A percentile compares a stretch with the other conserved stretches of the same genome.
These are phyloP conservation scores for Denticeps clupeoides DNA, from an alignment of 2,797 vertebrate genomes.

Conservation along the genomic window DNA sequence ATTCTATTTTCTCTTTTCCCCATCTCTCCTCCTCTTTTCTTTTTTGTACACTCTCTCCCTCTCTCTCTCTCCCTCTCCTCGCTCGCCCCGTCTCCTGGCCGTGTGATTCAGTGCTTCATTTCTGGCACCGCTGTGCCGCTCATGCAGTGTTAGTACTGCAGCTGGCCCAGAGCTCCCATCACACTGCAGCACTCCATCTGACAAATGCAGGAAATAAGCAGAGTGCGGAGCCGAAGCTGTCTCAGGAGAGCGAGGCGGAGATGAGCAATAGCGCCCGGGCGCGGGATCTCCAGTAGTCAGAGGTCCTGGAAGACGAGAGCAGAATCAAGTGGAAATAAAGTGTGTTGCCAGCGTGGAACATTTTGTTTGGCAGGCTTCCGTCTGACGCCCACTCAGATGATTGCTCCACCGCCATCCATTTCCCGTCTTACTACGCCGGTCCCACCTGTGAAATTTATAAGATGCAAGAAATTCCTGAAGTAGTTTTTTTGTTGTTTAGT, in stretches of 20 bases:
- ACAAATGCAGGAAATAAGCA: slow-evolving; percentile 26
- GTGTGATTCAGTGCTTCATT: slow-evolving; percentile 14
- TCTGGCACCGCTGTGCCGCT: slow-evolving; percentile 13
- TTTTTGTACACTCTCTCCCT: slow-evolving; percentile 6
- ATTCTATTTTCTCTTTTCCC: slow-evolving; percentile 1
- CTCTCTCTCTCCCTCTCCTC: slow-evolving; percentile 5
- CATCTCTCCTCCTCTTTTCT: neutral
- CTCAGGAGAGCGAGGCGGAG: slow-evolving; percentile 18
- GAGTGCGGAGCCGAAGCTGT: slow-evolving; percentile 17
- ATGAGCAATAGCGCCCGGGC: slow-evolving; percentile 21
- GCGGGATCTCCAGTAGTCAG: slow-evolving; percentile 1
- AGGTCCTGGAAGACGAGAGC: neutral
- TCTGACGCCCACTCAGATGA: no score
- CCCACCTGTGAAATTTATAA: no score
- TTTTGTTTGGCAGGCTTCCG: no score
- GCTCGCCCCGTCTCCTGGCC: slow-evolving; percentile 3
- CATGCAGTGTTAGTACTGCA: slow-evolving; percentile 14
- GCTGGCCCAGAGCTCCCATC: slow-evolving; percentile 21
- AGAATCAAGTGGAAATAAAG: neutral
- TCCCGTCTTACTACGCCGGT: no score
- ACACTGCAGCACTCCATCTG: slow-evolving; percentile 17
- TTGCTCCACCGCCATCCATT: no score
- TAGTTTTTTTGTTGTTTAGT: slow-evolving; percentile 10
- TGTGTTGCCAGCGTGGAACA: no score
- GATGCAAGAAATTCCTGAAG: no score